Evolutionary conservation across 2,888 invertebrate genomes (phyloP).

Genomic region (Ophion ellenae): DNA sequence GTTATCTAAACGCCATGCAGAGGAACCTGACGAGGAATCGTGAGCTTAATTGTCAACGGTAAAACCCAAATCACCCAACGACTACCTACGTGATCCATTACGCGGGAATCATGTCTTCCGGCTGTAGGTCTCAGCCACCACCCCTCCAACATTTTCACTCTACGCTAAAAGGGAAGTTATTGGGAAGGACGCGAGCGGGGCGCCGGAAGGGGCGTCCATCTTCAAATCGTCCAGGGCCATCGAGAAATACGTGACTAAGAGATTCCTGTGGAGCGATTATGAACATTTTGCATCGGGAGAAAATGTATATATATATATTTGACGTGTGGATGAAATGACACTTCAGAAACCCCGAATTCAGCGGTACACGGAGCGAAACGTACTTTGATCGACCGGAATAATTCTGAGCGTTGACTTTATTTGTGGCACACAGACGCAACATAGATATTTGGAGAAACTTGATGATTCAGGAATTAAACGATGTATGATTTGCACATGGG

Average conservation of each 20-base stretch:
- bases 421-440: background rate
- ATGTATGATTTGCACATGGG: background rate
- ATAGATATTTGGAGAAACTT: background rate
- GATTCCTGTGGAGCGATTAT: slow-evolving; percentile 26
- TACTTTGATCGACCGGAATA: background rate
- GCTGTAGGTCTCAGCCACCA: no score
- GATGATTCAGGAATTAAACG: background rate
- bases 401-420: background rate
- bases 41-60: slow-evolving; percentile 14
- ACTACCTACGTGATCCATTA: background rate
- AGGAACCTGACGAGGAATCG: background rate
- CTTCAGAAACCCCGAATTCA: slow-evolving; percentile 27
- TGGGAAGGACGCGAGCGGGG: background rate
- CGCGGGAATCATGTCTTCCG: no score
- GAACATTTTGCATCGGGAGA: background rate
- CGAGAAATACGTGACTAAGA: slow-evolving; percentile 20
- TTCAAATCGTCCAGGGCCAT: background rate
- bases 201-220: background rate
- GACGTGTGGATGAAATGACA: background rate
- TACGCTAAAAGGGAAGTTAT: background rate
- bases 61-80: slow-evolving; percentile 2
- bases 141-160: background rate
- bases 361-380: slow-evolving; percentile 18
- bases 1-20: background rate
- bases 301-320: background rate